Conservation (phyloP, 2,797 vertebrate genomes). For the Buceros bicornis region DNA sequence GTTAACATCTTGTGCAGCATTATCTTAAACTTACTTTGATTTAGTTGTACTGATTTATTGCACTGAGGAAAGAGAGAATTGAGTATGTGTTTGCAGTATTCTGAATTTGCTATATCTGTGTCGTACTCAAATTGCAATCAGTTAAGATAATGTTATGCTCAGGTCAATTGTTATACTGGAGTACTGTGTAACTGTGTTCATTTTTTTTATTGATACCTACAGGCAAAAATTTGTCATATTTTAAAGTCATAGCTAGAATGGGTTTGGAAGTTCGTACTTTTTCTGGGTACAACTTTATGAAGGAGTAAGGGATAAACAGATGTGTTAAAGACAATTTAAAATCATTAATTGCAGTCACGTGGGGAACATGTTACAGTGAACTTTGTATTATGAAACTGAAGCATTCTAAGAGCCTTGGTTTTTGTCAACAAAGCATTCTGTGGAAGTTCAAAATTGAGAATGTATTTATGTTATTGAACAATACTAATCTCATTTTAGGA, state of each 20-base stretch:
- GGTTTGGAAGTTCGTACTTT: neutral
- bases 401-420: neutral
- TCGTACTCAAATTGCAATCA: neutral
- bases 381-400: neutral
- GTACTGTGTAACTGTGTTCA: neutral
- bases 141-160: neutral
- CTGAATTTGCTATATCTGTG: neutral
- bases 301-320: neutral
- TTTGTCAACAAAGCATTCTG: neutral
- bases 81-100: neutral
- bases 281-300: neutral
- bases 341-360: neutral
- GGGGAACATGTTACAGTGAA: neutral
- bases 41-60: neutral
- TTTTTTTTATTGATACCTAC: neutral
- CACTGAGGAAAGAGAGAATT: neutral
- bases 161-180: neutral
- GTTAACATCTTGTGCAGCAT: neutral
- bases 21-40: neutral
- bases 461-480: neutral
- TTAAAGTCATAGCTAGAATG: neutral
- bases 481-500: constrained; percentile 79
- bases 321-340: neutral
- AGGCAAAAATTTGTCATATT: neutral
- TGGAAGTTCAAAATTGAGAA: neutral